Conservation (phyloP, 2,888 invertebrate genomes). For the Panzeria rudis region DNA sequence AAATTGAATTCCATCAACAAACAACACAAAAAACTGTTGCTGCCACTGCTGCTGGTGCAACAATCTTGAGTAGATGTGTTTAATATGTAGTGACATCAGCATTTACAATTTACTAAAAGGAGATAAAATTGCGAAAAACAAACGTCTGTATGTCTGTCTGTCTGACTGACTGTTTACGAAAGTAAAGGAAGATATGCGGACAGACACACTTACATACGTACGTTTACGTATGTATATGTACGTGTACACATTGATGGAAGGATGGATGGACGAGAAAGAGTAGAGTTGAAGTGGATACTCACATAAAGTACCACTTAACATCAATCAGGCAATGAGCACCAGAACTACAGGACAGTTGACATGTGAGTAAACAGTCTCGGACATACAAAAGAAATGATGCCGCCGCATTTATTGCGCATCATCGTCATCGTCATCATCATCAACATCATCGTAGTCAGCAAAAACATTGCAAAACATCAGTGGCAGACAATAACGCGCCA, state of each 20-base stretch:
- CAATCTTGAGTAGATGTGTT: slow-evolving; percentile 58
- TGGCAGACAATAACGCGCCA: slow-evolving; percentile 72
- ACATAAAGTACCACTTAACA: slow-evolving; percentile 78
- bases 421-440: slow-evolving; percentile 65
- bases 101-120: slow-evolving; percentile 68
- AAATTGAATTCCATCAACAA: slow-evolving; percentile 65
- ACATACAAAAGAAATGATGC: slow-evolving; percentile 71
- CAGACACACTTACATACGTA: slow-evolving; percentile 16
- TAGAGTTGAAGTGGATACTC: slow-evolving; percentile 69
- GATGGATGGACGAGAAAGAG: slow-evolving; percentile 39
- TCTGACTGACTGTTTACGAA: background rate
- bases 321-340: slow-evolving; percentile 80
- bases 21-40: slow-evolving; percentile 33
- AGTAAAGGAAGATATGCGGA: background rate
- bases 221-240: background rate
- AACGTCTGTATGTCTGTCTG: slow-evolving; percentile 26
- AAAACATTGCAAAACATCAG: slow-evolving; percentile 52
- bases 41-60: slow-evolving; percentile 45
- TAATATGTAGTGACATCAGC: slow-evolving; percentile 72
- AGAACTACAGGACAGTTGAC: slow-evolving; percentile 79
- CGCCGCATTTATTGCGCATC: slow-evolving; percentile 70
- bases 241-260: slow-evolving; percentile 23
- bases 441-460: slow-evolving; percentile 58
- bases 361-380: slow-evolving; percentile 78
- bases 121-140: slow-evolving; percentile 62